phyloP scores from a whole-genome alignment of 2,113 vertebrate species.

The Crypturellus undulatus region DNA sequence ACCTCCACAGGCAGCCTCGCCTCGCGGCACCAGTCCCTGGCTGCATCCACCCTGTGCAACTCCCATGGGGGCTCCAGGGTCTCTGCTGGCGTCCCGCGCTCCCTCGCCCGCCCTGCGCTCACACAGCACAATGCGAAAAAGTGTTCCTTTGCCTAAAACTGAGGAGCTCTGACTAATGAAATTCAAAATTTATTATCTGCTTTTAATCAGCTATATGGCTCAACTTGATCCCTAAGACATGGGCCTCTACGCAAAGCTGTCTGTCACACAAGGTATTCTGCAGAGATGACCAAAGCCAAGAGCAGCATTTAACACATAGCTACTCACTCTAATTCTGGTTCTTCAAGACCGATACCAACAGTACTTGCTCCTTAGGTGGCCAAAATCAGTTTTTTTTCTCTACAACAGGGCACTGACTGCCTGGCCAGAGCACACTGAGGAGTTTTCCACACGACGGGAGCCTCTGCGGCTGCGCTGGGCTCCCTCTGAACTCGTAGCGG shows the following conservation, averaged over 20 bases:
- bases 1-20: too few relatives aligned
- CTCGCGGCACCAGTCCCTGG: too few relatives aligned
- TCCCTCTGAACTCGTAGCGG: not conserved
- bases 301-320: not conserved
- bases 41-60: too few relatives aligned
- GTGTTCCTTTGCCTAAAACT: not conserved
- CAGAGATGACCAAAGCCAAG: not conserved
- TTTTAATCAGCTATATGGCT: not conserved
- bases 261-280: not conserved
- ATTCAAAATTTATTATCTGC: conserved; percentile 21
- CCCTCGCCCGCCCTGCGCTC: too few relatives aligned
- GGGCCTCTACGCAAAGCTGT: not conserved
- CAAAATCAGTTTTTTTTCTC: not conserved
- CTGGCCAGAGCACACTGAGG: not conserved
- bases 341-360: not conserved
- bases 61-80: too few relatives aligned
- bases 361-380: not conserved
- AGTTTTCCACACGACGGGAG: not conserved
- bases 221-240: not conserved
- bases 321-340: not conserved
- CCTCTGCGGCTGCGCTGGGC: too few relatives aligned
- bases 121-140: not conserved
- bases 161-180: not conserved
- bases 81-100: too few relatives aligned
- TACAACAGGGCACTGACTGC: not conserved